Base-by-base conservation (phyloP, 2,888 invertebrate genomes). In the Andrena haemorrhoa region DNA sequence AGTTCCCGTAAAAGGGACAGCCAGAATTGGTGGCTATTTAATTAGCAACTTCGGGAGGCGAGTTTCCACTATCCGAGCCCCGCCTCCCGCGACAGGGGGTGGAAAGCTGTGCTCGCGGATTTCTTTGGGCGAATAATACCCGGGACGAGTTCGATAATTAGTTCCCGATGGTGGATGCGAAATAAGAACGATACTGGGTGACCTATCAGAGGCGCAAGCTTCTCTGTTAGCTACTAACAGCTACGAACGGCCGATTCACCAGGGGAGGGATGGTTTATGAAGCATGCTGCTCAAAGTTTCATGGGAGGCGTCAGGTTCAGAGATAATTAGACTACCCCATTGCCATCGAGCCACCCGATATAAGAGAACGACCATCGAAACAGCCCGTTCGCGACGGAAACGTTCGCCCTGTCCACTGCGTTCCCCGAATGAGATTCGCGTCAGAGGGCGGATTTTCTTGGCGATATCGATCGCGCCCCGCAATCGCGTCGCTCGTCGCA, bases 11-110 rank as follows among this genome's bases (percentile, higher is more conserved):
- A 53, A 73, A 53, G 63, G 31, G 71, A 74, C 68, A 71, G 63
- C 56, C 68, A 58, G 49, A 70, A 79, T 79, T 68, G 60, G 58
- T 68, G 72, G 78, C 77, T 82, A 87, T 87, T 88, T 87, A 88
- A 87, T 87, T 88, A 87, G 79, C 72, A 70, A 26, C 58, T 70
- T 26, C n/a, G 61, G 72, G 60, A 68, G 68, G 49, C 69, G 26
- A 76, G 60, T 61, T 71, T 58, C 47, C 53, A 23, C 51, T 20
- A 29, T 71, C 20, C 10, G 51, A 10, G 1, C 31, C 47, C 5
- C 7, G 26, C 23, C 20, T 53, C 53, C 20, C 41, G 68, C 51
- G 65, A 56, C 51, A 31, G 81, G 66, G 71, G 76, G 76, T 66
- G 71, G 76, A 76, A 76, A 83, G 61, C 53, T 51, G 64, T 29